Evolutionary conservation across 1,140 invertebrate species (phyloP).

Genomic region (Idris sp.): DNA sequence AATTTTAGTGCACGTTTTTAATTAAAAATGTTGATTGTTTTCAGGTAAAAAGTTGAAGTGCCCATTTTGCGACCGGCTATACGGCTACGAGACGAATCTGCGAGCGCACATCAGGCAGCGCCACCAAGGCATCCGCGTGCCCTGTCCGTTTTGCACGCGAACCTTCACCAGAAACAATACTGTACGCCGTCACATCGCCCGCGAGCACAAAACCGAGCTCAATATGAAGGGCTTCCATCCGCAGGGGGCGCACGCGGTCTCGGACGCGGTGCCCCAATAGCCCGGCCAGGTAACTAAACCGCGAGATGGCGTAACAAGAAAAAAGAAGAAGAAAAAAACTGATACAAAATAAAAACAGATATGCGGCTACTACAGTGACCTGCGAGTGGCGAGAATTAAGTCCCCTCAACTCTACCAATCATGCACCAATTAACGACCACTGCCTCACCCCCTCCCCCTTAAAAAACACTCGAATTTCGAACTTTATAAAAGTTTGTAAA

Average conservation of each 20-base stretch:
- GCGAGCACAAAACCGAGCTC: constrained; percentile 89
- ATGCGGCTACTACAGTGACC: constrained; percentile 68
- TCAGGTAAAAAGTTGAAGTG: constrained; percentile 93
- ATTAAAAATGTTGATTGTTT: too few species aligned
- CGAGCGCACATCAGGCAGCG: constrained; percentile 92
- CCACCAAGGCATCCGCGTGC: constrained; percentile 92
- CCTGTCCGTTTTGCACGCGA: constrained; percentile 90
- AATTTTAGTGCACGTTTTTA: too few species aligned
- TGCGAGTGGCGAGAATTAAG: constrained; percentile 56
- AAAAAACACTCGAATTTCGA: constrained; percentile 13
- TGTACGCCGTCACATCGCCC: constrained; percentile 90
- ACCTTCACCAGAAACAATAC: constrained; percentile 95
- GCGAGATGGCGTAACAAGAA: not conserved
- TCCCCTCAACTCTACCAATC: constrained; percentile 33
- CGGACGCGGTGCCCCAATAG: constrained; percentile 74
- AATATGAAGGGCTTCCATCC: constrained; percentile 84
- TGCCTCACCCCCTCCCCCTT: constrained; percentile 19
- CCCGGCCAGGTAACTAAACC: constrained; percentile 9
- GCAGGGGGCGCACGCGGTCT: constrained; percentile 71
- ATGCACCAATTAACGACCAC: constrained; percentile 50
- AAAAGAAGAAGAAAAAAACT: constrained; percentile 3
- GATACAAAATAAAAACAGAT: constrained; percentile 17
- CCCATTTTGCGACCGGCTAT: constrained; percentile 93
- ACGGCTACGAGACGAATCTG: constrained; percentile 94
- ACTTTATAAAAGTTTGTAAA: constrained; percentile 1